phyloP scores from a whole-genome alignment of 2,888 invertebrate species.

The Watsonalla cultraria region DNA sequence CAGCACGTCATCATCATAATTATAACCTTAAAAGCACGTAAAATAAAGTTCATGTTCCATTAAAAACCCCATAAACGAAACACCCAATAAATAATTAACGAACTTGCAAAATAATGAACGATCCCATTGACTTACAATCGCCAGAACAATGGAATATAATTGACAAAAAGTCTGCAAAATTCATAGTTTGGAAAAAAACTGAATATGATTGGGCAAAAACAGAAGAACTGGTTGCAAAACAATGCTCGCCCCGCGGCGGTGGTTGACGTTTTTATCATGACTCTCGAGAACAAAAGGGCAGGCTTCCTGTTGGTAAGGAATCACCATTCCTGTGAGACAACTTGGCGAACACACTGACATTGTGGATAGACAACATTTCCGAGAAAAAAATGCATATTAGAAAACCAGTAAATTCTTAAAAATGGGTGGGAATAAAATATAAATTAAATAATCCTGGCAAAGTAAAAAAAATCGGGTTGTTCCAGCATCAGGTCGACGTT shows the following conservation, averaged over 20 bases:
- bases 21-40: not conserved
- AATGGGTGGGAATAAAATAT: no score
- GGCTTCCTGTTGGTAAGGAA: slow-evolving; percentile 74
- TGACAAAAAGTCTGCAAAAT: not conserved
- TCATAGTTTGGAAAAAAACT: not conserved
- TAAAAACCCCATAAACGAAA: not conserved
- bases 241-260: slow-evolving; percentile 62
- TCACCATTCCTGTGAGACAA: slow-evolving; percentile 71
- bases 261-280: slow-evolving; percentile 78
- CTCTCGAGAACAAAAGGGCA: slow-evolving; percentile 71
- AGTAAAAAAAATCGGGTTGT: no score
- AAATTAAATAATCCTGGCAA: not conserved
- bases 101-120: not conserved
- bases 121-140: not conserved
- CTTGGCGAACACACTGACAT: slow-evolving; percentile 37
- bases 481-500: no score
- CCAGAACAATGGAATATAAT: not conserved
- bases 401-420: not conserved
- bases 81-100: not conserved
- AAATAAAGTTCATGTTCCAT: not conserved
- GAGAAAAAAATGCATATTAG: not conserved
- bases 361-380: not conserved
- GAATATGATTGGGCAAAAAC: slow-evolving; percentile 20
- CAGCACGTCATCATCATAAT: not conserved
- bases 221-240: slow-evolving; percentile 63